phyloP scores from a whole-genome alignment of 2,113 vertebrate species.

The Platanista minor region DNA sequence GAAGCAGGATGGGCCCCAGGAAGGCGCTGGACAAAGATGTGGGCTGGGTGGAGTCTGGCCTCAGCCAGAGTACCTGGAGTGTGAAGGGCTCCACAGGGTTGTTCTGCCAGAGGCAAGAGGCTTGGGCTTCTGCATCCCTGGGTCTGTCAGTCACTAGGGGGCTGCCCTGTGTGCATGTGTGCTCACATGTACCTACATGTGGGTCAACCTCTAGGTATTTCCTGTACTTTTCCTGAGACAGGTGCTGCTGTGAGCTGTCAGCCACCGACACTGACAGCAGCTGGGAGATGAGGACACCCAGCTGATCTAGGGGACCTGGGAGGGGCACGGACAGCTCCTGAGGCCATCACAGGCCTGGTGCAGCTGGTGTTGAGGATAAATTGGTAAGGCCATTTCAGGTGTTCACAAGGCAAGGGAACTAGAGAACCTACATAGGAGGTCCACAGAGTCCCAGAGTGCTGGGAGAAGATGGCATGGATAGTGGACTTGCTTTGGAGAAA shows the following conservation, averaged over 20 bases:
- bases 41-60: neutral
- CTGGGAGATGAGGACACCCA: neutral
- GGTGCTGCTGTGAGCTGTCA: neutral
- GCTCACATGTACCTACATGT: rapidly evolving
- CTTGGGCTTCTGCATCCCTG: neutral
- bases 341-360: neutral
- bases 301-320: neutral
- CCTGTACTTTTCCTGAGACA: neutral
- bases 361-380: neutral
- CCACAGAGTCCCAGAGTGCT: neutral
- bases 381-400: neutral
- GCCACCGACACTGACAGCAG: neutral
- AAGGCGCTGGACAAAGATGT: neutral
- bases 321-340: neutral
- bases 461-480: neutral
- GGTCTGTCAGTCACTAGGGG: neutral
- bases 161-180: neutral
- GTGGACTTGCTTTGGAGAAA: neutral
- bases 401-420: neutral
- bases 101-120: neutral
- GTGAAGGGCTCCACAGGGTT: neutral
- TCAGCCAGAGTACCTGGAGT: neutral
- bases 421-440: neutral
- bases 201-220: neutral
- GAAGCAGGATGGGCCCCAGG: neutral